Base-by-base conservation (phyloP, 2,797 vertebrate genomes). In the Sarcoramphus papa region DNA sequence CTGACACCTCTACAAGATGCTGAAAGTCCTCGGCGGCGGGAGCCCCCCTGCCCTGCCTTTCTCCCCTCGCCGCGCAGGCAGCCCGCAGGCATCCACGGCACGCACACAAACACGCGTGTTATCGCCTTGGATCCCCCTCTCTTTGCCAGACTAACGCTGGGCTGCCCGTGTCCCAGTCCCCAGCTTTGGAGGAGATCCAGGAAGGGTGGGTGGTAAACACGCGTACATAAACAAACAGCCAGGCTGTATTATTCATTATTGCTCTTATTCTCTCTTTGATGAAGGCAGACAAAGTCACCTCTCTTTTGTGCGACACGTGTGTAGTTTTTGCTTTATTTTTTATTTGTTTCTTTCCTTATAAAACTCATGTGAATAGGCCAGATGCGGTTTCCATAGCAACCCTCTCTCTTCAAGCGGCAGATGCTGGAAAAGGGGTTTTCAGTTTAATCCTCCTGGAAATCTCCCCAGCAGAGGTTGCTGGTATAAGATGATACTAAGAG, bases 351-450 rank as follows among this genome's bases (percentile, higher is more conserved):
- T 89, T 84, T 10, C 40, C 88, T 87, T 79, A 67, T 33, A 70
- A 96, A 95, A 95, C 92, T 90, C 97, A 0, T 68, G 93, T 22
- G 93, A 97, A 63, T 73, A 48, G 85, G 89, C 97, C 96, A 96
- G 98, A 97, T 97, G 98, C 65, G 9, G 97, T 98, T 98, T 95
- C 97, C 97, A 97, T 95, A 57, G 97, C 93, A 98, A 98, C 98
- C 40, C 6, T 13, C 91, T 74, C 94, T 94, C 88, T 74, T 86
- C 64, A 12, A 50, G 85, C 84, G 79, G 80, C 95, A 45, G 82
- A 91, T 70, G 94, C 97, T 82, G 91, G 76, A 70, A 94, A 94
- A 97, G 94, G 45, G 22, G 76, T 96, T 97, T 97, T 88, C 84
- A 24, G 94, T 88, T 92, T 94, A 96, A 96, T 96, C 93, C 97